phyloP scores from a whole-genome alignment of 1,140 invertebrate genomes.

The Penaeus chinensis region DNA sequence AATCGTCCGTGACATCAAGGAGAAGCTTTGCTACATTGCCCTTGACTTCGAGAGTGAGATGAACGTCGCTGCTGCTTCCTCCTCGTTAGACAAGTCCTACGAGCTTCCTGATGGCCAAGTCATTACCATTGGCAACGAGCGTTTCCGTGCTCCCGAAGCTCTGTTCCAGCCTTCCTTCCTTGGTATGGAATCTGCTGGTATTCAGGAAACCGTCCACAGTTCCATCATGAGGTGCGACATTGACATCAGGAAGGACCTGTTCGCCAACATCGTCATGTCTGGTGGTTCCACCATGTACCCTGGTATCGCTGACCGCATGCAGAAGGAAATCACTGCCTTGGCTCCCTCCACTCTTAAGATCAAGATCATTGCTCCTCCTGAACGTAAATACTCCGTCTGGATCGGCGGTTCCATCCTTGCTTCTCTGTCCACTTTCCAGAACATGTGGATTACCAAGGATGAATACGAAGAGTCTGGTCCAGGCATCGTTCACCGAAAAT shows the following conservation, averaged over 20 bases:
- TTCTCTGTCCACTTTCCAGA: too few species aligned
- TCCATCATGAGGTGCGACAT: slow-evolving; percentile 74
- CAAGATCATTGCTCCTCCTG: too few species aligned
- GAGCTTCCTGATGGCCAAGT: slow-evolving; percentile 71
- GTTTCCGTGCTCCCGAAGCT: slow-evolving; percentile 74
- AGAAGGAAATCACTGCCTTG: slow-evolving; percentile 82
- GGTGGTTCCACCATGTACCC: slow-evolving; percentile 86
- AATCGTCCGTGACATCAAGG: slow-evolving; percentile 93
- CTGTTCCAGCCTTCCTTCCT: slow-evolving; percentile 82
- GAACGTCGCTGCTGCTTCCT: slow-evolving; percentile 68
- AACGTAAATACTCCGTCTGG: too few species aligned
- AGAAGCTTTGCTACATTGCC: slow-evolving; percentile 91
- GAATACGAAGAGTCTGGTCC: too few species aligned
- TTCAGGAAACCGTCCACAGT: slow-evolving; percentile 83
- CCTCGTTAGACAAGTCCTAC: slow-evolving; percentile 71
- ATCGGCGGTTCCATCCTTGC: too few species aligned
- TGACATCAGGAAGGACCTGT: slow-evolving; percentile 82
- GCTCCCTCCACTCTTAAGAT: too few species aligned
- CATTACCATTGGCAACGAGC: slow-evolving; percentile 63
- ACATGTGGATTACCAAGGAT: too few species aligned
- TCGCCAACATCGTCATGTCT: slow-evolving; percentile 84
- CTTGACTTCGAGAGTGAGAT: slow-evolving; percentile 62
- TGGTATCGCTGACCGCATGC: slow-evolving; percentile 84
- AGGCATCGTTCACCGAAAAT: too few species aligned
- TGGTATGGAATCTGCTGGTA: slow-evolving; percentile 85